Evolutionary conservation across 2,113 vertebrate species (phyloP).

Genomic region (Balaeniceps rex): DNA sequence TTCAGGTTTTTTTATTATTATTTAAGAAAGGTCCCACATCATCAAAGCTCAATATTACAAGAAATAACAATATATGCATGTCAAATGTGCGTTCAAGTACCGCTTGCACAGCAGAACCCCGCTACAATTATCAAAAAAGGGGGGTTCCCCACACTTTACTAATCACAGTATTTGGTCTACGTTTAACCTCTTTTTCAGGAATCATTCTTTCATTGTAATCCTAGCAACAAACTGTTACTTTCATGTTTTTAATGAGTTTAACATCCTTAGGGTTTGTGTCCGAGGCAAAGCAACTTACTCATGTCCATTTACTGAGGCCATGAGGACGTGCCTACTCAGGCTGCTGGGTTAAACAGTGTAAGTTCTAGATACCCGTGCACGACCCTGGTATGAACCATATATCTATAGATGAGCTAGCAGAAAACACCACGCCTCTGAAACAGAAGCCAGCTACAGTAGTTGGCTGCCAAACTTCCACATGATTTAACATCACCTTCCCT

Average conservation of each 20-base stretch:
- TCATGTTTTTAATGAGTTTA: background rate
- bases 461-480: background rate
- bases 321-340: background rate
- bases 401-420: fast-evolving
- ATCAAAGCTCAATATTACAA: background rate
- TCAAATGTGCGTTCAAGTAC: background rate
- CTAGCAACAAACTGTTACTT: background rate
- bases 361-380: fast-evolving
- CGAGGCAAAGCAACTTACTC: background rate
- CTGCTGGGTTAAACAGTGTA: background rate
- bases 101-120: background rate
- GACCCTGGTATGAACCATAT: background rate
- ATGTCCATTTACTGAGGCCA: background rate
- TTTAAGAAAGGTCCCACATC: background rate
- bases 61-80: background rate
- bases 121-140: background rate
- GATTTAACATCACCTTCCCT: background rate
- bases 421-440: background rate
- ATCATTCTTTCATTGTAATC: background rate
- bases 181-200: background rate
- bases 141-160: background rate
- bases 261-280: background rate
- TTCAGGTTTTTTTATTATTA: background rate
- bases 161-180: background rate
- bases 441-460: background rate